These are phyloP conservation scores for Ennomos erosarius DNA, from an alignment of 2,888 invertebrate species.

Conservation along the genomic window DNA sequence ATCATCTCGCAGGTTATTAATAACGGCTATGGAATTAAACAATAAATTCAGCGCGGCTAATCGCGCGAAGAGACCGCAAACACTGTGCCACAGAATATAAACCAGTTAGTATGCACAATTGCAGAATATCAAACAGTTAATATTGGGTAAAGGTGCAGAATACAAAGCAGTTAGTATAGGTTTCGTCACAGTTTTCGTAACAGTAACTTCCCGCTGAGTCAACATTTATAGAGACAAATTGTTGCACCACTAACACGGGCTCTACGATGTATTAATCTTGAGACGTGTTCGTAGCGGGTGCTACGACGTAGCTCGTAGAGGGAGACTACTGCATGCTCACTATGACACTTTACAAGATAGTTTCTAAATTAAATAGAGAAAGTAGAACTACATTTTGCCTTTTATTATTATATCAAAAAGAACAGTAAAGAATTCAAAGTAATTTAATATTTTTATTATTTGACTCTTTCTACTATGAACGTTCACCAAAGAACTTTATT, in stretches of 20 bases:
- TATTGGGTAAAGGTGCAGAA: conserved; percentile 1
- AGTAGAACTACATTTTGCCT: no score
- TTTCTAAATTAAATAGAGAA: not conserved
- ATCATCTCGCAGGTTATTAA: conserved; percentile 82
- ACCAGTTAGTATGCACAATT: conserved; percentile 34
- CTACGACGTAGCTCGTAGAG: conserved; percentile 42
- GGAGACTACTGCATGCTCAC: conserved; percentile 50
- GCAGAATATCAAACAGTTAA: conserved; percentile 12
- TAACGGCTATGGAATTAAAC: conserved; percentile 84
- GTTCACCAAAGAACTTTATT: conserved; percentile 50
- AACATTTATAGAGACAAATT: conserved; percentile 86
- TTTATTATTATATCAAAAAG: no score
- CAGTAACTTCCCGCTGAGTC: conserved; percentile 72
- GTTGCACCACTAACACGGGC: conserved; percentile 79
- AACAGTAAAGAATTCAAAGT: no score
- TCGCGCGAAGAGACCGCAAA: conserved; percentile 78
- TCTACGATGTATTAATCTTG: conserved; percentile 82
- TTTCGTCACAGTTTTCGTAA: conserved; percentile 5
- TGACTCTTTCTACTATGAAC: conserved; percentile 24
- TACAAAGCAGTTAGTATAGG: conserved; percentile 4
- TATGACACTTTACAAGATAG: conserved; percentile 41
- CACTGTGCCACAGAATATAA: conserved; percentile 45
- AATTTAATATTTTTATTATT: not conserved
- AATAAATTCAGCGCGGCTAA: conserved; percentile 83
- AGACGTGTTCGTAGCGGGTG: conserved; percentile 61